These are phyloP conservation scores for Macquaria ambigua DNA, from an alignment of 2,113 vertebrate genomes.

Conservation along the genomic window DNA sequence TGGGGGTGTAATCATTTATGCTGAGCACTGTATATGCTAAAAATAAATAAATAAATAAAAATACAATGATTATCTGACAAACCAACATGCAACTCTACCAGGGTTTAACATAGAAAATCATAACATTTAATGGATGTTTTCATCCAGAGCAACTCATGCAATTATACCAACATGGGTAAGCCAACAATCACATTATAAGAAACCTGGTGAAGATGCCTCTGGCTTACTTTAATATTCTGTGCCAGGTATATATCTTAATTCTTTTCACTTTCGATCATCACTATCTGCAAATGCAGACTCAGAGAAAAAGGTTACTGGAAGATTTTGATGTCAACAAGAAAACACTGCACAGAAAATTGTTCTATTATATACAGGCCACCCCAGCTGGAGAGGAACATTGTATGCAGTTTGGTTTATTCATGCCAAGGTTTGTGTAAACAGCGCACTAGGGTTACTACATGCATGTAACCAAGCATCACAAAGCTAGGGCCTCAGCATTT, in stretches of 20 bases:
- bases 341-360: neutral
- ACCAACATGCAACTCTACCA: neutral
- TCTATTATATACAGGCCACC: neutral
- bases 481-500: neutral
- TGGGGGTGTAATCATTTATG: too few relatives aligned
- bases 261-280: neutral
- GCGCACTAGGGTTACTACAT: neutral
- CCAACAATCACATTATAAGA: neutral
- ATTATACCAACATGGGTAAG: neutral
- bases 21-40: too few relatives aligned
- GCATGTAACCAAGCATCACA: neutral
- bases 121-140: constrained; percentile 9
- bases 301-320: neutral
- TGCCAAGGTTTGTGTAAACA: neutral
- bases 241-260: neutral
- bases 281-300: neutral
- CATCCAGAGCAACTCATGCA: neutral
- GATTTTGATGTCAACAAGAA: neutral
- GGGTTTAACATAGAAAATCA: neutral
- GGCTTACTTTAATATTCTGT: neutral
- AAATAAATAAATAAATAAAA: too few relatives aligned
- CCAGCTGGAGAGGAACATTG: neutral
- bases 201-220: neutral
- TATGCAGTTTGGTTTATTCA: constrained; percentile 4
- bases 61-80: neutral